Base-by-base conservation (phyloP, 2,797 vertebrate genomes). In the Rhinatrema bivittatum region DNA sequence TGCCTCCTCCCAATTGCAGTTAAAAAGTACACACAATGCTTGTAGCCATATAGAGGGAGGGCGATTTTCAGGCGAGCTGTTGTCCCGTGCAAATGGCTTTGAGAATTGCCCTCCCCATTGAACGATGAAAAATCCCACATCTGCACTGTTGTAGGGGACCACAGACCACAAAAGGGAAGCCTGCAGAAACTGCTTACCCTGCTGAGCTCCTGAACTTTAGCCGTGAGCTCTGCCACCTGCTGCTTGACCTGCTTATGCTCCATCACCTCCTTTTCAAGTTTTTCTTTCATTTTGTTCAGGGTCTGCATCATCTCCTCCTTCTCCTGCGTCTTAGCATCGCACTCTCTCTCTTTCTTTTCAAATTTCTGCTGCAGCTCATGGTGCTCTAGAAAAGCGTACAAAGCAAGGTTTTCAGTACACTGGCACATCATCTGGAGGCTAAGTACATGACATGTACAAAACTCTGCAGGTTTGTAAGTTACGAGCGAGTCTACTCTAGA, bases 271-370 rank as follows among this genome's bases (percentile, higher is more conserved):
- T 89, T 94, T 45, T 98, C 94, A 52, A 99, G 85, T 60, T 98
- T 98, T 72, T 99, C 96, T 74, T 99, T 99, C 96, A 99, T 99
- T 78, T 98, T 97, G 70, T 94, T 98, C 59, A 99, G 85, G 0
- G 94, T 97, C 76, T 94, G 90, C 95, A 98, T 96, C 94, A 98
- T 97, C 64, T 98, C 95, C 13, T 99, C 96, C 50, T 98, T 99
- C 84, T 99, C 96, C 65, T 97, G 94, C 10, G 93, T 88, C 82
- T 99, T 99, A 57, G 90, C 94, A 0, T 99, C 96, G 15, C 96
- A 99, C 52, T 99, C 96, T 1, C 95, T 62, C 56, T 99, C 96
- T 56, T 98, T 98, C 71, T 98, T 98, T 29, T 99, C 96, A 56
- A 98, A 70, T 64, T 79, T 94, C 74, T 98, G 94, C 60, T 98